These are phyloP conservation scores for Speoplatyrhinus poulsoni DNA, from an alignment of 2,113 vertebrate genomes.

Conservation along the genomic window DNA sequence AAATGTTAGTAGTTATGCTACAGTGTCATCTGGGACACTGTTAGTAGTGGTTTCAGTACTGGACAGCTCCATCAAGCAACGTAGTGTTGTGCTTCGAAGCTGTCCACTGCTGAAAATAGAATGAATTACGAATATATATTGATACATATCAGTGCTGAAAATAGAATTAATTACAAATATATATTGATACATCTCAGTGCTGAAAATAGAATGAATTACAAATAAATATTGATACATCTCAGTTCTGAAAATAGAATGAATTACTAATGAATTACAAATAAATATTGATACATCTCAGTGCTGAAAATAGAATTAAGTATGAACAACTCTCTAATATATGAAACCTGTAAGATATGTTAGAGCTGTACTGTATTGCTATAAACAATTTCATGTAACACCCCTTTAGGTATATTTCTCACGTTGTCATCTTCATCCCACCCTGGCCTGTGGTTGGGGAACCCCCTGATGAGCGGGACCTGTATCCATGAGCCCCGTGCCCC, in stretches of 20 bases:
- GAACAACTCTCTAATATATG: background rate
- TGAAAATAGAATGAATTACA: background rate
- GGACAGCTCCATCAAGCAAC: constrained; percentile 36
- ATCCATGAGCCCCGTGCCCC: constrained; percentile 90
- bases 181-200: no score
- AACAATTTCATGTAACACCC: constrained; percentile 20
- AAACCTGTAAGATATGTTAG: background rate
- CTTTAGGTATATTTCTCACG: constrained; percentile 48
- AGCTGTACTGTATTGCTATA: background rate
- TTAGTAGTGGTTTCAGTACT: constrained; percentile 22
- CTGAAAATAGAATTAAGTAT: constrained; percentile 6
- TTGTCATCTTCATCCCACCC: constrained; percentile 53
- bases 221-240: background rate
- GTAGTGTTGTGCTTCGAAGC: background rate
- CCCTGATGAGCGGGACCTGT: constrained; percentile 83
- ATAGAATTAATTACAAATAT: no score
- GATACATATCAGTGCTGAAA: constrained; percentile 23
- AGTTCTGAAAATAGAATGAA: constrained; percentile 16
- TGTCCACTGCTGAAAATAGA: constrained; percentile 34
- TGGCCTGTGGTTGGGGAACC: constrained; percentile 69
- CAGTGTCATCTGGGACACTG: background rate
- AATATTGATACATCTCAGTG: background rate
- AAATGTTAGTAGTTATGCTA: no score
- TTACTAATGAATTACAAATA: no score
- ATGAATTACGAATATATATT: background rate